Evolutionary conservation across 2,888 invertebrate genomes (phyloP).

Genomic region (Eudasyphora cyanicolor): DNA sequence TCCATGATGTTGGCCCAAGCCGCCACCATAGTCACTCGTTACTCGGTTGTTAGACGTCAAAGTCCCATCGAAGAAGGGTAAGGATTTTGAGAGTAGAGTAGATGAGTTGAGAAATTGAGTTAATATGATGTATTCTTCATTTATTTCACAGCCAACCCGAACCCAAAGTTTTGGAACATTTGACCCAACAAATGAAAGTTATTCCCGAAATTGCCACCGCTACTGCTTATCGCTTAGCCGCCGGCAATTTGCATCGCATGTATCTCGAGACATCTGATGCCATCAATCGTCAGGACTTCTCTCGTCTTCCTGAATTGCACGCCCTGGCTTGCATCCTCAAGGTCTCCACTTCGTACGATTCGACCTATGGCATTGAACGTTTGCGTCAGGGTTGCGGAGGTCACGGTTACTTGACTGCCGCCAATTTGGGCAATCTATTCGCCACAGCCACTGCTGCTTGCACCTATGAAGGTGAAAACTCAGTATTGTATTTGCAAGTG

Average conservation of each 20-base stretch:
- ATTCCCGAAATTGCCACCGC: constrained; percentile 89
- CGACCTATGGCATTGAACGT: constrained; percentile 87
- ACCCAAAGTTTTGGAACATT: constrained; percentile 93
- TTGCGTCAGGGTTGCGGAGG: constrained; percentile 95
- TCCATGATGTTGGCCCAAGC: constrained; percentile 88
- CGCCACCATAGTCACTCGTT: constrained; percentile 91
- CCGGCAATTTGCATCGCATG: constrained; percentile 84
- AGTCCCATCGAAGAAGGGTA: constrained; percentile 90
- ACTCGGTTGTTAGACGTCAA: constrained; percentile 92
- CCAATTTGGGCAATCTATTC: constrained; percentile 90
- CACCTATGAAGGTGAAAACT: constrained; percentile 97
- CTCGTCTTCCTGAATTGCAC: constrained; percentile 90
- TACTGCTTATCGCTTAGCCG: constrained; percentile 87
- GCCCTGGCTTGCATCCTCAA: constrained; percentile 94
- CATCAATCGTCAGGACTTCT: constrained; percentile 88
- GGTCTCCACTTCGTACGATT: constrained; percentile 88
- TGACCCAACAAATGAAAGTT: constrained; percentile 95
- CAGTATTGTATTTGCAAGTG: constrained; percentile 92
- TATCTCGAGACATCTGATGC: constrained; percentile 89
- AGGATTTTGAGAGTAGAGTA: constrained; percentile 21
- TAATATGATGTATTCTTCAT: constrained; percentile 37
- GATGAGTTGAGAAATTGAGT: not conserved
- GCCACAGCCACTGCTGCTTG: constrained; percentile 89
- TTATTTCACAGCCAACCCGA: constrained; percentile 86
- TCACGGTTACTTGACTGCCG: constrained; percentile 93